Conservation (phyloP, 2,797 vertebrate genomes). For the Paedocypris micromegethes region DNA sequence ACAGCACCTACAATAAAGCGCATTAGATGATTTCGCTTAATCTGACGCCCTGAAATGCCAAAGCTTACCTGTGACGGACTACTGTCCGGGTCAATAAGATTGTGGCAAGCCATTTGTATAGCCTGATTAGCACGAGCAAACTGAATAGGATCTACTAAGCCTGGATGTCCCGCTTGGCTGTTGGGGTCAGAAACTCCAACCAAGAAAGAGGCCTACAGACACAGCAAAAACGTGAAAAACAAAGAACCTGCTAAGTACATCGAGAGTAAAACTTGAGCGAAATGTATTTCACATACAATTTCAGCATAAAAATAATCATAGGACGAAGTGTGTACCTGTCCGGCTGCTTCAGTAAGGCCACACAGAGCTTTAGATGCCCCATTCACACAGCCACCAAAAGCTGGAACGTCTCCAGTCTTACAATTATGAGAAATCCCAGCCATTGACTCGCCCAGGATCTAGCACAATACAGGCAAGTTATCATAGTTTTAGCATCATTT, state of each 20-base stretch:
- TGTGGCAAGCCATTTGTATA: slow-evolving; percentile 97
- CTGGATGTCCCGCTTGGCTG: slow-evolving; percentile 92
- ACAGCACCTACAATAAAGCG: slow-evolving; percentile 74
- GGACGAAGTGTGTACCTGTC: slow-evolving; percentile 73
- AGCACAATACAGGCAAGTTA: neutral
- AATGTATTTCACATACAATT: no score
- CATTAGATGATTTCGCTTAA: neutral
- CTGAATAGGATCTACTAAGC: slow-evolving; percentile 92
- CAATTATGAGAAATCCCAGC: slow-evolving; percentile 95
- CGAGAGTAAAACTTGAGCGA: no score
- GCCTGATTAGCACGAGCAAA: slow-evolving; percentile 94
- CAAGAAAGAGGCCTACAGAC: slow-evolving; percentile 85
- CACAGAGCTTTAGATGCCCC: slow-evolving; percentile 93
- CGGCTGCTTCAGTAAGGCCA: slow-evolving; percentile 90
- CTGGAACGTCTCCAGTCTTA: slow-evolving; percentile 85
- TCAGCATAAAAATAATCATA: no score
- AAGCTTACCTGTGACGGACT: slow-evolving; percentile 88
- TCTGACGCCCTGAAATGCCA: neutral
- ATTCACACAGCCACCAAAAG: slow-evolving; percentile 88
- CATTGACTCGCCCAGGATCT: slow-evolving; percentile 95
- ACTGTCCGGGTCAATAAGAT: slow-evolving; percentile 88
- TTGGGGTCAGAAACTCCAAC: slow-evolving; percentile 94
- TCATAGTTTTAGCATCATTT: no score
- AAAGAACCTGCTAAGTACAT: no score
- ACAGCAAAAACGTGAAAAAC: neutral